Conservation (phyloP, 2,888 invertebrate species). For the Altica lythri region DNA sequence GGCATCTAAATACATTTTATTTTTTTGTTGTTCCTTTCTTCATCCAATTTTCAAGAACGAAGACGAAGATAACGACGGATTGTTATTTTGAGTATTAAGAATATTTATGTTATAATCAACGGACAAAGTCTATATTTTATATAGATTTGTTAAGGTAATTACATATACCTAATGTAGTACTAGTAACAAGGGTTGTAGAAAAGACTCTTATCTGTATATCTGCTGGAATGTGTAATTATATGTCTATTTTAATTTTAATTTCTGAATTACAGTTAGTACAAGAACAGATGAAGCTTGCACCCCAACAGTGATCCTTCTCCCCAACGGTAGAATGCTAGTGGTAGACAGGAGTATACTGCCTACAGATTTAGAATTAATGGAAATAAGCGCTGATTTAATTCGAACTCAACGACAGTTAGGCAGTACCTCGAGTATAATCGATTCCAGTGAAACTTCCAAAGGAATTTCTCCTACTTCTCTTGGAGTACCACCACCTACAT, state of each 20-base stretch:
- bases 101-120: no score
- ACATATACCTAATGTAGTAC: no score
- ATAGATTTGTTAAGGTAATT: no score
- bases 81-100: no score
- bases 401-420: conserved; percentile 54
- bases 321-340: conserved; percentile 63
- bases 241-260: not conserved
- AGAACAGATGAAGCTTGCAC: conserved; percentile 55
- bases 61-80: no score
- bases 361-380: conserved; percentile 59
- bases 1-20: no score
- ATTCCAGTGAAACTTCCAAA: conserved; percentile 62
- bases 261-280: conserved; percentile 37
- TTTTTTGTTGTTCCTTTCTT: no score
- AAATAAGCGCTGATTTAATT: conserved; percentile 60
- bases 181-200: no score
- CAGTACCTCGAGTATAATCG: conserved; percentile 58
- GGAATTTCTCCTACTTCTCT: conserved; percentile 58
- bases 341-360: conserved; percentile 61
- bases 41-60: no score
- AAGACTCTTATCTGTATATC: no score
- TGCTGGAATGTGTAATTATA: no score
- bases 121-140: no score
- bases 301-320: conserved; percentile 62
- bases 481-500: conserved; percentile 60